Evolutionary conservation across 1,140 invertebrate genomes (phyloP).

Genomic region (Drosophila tani): DNA sequence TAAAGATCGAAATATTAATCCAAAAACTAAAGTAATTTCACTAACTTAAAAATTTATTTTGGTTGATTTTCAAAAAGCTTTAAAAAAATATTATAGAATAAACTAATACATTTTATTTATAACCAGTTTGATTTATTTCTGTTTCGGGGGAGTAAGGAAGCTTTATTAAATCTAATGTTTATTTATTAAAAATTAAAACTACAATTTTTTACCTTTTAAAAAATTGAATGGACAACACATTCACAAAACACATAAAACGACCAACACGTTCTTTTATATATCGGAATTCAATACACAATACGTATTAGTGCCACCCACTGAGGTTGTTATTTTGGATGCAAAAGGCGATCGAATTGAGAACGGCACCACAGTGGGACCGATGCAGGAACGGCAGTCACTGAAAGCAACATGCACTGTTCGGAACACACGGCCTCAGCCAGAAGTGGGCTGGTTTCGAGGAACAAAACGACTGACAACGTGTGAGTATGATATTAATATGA

Average conservation of each 20-base stretch:
- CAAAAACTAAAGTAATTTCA: too few relatives aligned
- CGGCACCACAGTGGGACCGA: slow-evolving; percentile 76
- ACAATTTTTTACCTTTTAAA: slow-evolving; percentile 60
- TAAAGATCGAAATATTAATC: too few relatives aligned
- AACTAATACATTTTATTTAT: not conserved
- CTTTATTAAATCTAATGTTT: not conserved
- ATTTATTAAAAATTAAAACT: slow-evolving; percentile 69
- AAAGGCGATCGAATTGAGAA: slow-evolving; percentile 81
- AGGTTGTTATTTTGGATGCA: slow-evolving; percentile 81
- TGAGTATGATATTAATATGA: slow-evolving; percentile 55
- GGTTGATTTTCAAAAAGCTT: not conserved
- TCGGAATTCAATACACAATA: slow-evolving; percentile 32
- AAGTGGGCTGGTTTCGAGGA: slow-evolving; percentile 80
- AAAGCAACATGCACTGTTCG: slow-evolving; percentile 76
- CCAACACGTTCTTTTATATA: slow-evolving; percentile 16
- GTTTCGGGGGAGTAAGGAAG: slow-evolving; percentile 7
- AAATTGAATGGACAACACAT: slow-evolving; percentile 37
- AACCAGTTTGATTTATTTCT: slow-evolving; percentile 2
- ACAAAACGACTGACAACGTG: slow-evolving; percentile 76
- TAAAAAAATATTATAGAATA: not conserved
- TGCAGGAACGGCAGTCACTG: slow-evolving; percentile 78
- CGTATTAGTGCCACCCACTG: slow-evolving; percentile 78
- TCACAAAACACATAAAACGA: slow-evolving; percentile 45
- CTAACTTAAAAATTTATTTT: not conserved
- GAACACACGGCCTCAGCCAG: slow-evolving; percentile 78